Evolutionary conservation across 2,113 vertebrate genomes (phyloP).

Genomic region (Empidonax alnorum): DNA sequence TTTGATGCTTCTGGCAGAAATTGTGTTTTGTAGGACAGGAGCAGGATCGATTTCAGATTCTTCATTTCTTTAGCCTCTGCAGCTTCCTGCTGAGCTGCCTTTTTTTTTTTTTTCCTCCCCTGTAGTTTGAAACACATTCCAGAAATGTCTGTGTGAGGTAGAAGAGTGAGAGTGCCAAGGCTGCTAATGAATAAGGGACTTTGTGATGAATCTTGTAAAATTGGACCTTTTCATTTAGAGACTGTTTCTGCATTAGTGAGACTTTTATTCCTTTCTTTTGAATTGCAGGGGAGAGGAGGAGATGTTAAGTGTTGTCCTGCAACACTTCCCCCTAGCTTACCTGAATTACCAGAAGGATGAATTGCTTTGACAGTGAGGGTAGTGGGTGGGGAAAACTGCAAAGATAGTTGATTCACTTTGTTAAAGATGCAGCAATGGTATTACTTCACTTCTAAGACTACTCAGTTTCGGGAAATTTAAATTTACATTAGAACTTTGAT

Average conservation of each 20-base stretch:
- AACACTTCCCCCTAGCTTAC: background rate
- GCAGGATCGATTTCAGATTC: background rate
- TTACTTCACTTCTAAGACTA: background rate
- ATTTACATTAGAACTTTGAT: background rate
- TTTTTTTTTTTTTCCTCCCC: background rate
- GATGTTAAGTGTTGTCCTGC: background rate
- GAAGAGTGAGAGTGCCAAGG: background rate
- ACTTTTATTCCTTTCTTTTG: constrained; percentile 31
- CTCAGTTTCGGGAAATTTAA: background rate
- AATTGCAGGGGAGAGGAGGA: background rate
- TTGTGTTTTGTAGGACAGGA: background rate
- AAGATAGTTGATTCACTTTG: background rate
- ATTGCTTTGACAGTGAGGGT: background rate
- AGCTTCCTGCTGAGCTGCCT: background rate
- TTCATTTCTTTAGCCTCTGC: background rate
- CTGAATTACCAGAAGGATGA: background rate
- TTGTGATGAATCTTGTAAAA: constrained; percentile 49
- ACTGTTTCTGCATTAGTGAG: constrained; percentile 1
- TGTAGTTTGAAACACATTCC: constrained; percentile 26
- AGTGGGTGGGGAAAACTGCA: background rate
- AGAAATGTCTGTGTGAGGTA: constrained; percentile 21
- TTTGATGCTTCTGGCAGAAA: background rate
- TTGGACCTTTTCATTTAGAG: constrained; percentile 21
- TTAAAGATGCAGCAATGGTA: background rate
- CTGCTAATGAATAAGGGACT: constrained; percentile 34